Base-by-base conservation (phyloP, 2,888 invertebrate species). In the Drosophila merina region DNA sequence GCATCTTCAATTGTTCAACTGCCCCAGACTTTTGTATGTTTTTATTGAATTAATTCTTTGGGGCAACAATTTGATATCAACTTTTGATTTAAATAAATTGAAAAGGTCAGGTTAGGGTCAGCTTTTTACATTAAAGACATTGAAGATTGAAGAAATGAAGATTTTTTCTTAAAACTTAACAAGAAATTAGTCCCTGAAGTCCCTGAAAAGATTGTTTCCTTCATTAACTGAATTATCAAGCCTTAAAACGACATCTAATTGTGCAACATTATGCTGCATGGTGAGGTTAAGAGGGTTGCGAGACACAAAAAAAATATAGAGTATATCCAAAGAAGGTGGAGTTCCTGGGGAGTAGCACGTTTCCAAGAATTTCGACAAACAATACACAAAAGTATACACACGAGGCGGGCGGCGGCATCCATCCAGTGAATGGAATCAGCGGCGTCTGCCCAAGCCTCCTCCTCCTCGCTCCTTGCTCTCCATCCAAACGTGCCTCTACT, bases 401-500 rank as follows among this genome's bases (percentile, higher is more conserved):
- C 47, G 14, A 31, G 20, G 2, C 20, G 20, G 20, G 1, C 1
- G 20, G 20, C 20, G 49, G 36, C 51, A 71, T 20, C 20, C 20
- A 20, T 20, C 20, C 20, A 20, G 20, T 20, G 20, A 20, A 49
- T 57, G 72, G 60, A 71, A 51, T 69, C 57, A 71, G 51, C 47
- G 49, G 33, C 44, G 59, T 47, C 63, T 62, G 42, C 45, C 62
- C 33, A 57, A 6, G 33, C 42, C 42, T 40, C 44, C 33, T 40
- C 44, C 33, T 49, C 10, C 33, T 20, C 20, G 20, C 25, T 36
- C 40, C 51, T 51, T 47, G 57, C 70, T 20, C 20, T 20, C 20
- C 20, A 76, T 76, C 76, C 66, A 85, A 85, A 88, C 75, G 76
- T 88, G 88, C 86, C 80, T 84, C 80, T 80, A 78, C 80, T 88